Evolutionary conservation across 2,797 vertebrate species (phyloP).

Genomic region (Rhinoraja longicauda): DNA sequence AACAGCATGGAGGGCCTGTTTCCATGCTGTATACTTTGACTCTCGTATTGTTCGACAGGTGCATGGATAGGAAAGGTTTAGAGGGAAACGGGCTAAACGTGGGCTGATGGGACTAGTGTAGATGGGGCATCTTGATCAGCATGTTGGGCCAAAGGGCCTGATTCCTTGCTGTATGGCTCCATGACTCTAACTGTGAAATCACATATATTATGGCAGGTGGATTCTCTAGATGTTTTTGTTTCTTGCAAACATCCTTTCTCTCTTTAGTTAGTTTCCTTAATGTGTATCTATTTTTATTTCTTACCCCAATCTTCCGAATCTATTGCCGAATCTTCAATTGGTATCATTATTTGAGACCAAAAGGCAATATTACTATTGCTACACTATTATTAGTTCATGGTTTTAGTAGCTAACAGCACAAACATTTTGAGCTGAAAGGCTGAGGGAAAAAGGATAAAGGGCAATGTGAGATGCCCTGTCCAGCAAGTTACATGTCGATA

Average conservation of each 20-base stretch:
- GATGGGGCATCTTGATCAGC: too few relatives aligned
- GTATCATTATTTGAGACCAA: neutral
- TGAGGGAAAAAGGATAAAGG: neutral
- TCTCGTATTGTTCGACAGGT: too few relatives aligned
- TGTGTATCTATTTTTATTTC: neutral
- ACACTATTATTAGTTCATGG: neutral
- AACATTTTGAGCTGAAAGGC: neutral
- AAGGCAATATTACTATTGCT: neutral
- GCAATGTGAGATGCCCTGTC: neutral
- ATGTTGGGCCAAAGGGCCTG: too few relatives aligned
- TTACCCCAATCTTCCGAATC: neutral
- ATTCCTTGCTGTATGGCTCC: too few relatives aligned
- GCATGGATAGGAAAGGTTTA: too few relatives aligned
- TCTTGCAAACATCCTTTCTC: neutral
- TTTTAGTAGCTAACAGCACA: neutral
- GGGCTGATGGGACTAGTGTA: too few relatives aligned
- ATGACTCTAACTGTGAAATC: neutral
- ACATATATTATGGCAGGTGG: neutral
- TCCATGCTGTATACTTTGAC: too few relatives aligned
- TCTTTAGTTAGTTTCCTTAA: neutral
- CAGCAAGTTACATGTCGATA: neutral
- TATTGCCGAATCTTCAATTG: neutral
- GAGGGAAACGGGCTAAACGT: too few relatives aligned
- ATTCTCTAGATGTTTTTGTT: neutral
- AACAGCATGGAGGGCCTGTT: too few relatives aligned